Evolutionary conservation across 1,140 invertebrate species (phyloP), one percentile per base, ranked within the genome.

Genomic region (Drosophila watanabei): DNA sequence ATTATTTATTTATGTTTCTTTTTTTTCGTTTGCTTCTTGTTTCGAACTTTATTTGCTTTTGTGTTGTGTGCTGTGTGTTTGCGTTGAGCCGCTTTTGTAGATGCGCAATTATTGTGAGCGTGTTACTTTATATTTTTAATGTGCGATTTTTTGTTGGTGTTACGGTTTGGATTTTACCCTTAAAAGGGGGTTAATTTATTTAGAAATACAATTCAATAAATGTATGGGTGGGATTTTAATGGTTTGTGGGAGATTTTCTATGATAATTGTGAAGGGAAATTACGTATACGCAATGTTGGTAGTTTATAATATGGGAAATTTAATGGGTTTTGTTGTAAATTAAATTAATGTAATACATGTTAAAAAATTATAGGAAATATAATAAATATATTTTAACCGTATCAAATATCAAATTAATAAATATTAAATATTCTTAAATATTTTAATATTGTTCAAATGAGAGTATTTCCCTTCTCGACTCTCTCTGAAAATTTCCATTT

Each of bases 81-180:
- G 71, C 71, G 49, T 41, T 87, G 79, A 70, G 75, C 64, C 64
- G 77, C 64, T 81, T 84, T 79, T 82, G 79, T 89, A 82, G 85
- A 89, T 89, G 86, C 86, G 86, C 86, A 89, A 90, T 89, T 89
- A 90, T 89, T 89, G 82, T 86, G 86, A 90, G 86, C 86, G 85
- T 89, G 85, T 86, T 89, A 89, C 85, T 89, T 90, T 89, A 90
- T 89, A 75, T 87, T 73, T 89, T 80, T 78, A 43, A 60, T 61
- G 68, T 73, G 54, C 54, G 70, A 73, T 35, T 73, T 57, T 80
- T 83, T 80, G 33, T 77, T 35, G 24, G n/a, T 37, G 64, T 63
- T 54, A 33, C 48, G 37, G 37, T 68, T 56, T 54, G 32, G 20
- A 56, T 46, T 71, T 24, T 71, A 71, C 71, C 48, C 62, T 80